These are phyloP conservation scores for Tachina fera DNA, from an alignment of 2,888 invertebrate species.

Conservation along the genomic window DNA sequence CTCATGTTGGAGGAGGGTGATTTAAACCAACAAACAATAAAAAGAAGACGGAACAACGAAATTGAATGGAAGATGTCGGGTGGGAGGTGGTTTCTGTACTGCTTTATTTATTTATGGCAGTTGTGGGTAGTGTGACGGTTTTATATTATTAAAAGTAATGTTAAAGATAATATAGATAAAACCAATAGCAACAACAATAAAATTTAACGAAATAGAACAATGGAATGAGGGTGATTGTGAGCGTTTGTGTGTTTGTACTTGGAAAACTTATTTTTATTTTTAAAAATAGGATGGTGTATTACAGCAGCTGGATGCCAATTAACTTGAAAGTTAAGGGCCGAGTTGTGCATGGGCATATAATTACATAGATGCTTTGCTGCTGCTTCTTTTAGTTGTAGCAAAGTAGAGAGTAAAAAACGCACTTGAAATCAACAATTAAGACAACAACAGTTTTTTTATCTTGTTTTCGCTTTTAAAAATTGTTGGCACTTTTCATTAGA, in stretches of 20 bases:
- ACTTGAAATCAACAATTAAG: conserved; percentile 42
- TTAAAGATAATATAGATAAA: conserved; percentile 17
- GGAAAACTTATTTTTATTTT: not conserved
- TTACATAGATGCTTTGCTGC: not conserved
- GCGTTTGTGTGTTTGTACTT: not conserved
- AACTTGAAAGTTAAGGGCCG: conserved; percentile 10
- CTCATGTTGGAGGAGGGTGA: conserved; percentile 75
- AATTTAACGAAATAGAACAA: conserved; percentile 4
- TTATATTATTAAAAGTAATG: conserved; percentile 12
- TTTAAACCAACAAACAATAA: not conserved
- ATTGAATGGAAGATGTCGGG: conserved; percentile 4
- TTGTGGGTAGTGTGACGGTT: not conserved
- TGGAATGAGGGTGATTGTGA: not conserved
- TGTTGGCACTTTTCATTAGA: conserved; percentile 58
- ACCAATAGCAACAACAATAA: conserved; percentile 15
- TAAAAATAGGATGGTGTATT: conserved; percentile 4
- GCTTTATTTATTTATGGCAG: not conserved
- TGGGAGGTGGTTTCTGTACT: conserved; percentile 7
- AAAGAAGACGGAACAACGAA: not conserved
- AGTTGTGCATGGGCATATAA: not conserved
- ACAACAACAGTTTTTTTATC: conserved; percentile 16
- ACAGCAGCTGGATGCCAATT: conserved; percentile 43
- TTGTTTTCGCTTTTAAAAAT: not conserved
- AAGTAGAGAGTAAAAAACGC: conserved; percentile 19
- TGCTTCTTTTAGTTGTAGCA: not conserved